phyloP scores from a whole-genome alignment of 1,140 invertebrate genomes.

The Metopolophium dirhodum region DNA sequence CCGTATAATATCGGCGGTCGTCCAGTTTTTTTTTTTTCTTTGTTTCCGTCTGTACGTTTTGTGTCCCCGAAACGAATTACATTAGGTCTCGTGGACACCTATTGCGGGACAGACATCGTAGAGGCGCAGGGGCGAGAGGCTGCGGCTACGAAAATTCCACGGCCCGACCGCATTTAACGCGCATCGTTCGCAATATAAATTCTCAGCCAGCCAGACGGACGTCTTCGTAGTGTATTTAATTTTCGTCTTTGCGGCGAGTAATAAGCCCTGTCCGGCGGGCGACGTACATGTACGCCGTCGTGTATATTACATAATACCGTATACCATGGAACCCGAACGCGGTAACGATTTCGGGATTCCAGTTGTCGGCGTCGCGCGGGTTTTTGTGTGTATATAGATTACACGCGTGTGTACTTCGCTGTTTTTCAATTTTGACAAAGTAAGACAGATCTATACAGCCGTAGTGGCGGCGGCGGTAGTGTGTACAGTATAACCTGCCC shows the following conservation, averaged over 20 bases:
- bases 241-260: neutral
- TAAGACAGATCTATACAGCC: slow-evolving; percentile 29
- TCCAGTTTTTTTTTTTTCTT: neutral
- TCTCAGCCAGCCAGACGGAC: neutral
- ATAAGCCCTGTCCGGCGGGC: no score
- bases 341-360: neutral
- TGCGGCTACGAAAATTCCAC: neutral
- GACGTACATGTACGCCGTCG: neutral
- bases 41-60: neutral
- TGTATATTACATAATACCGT: neutral
- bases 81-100: neutral
- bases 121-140: no score
- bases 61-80: neutral
- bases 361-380: neutral
- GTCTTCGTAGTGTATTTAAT: neutral
- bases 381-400: neutral
- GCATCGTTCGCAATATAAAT: neutral
- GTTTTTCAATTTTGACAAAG: slow-evolving; percentile 54
- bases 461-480: no score
- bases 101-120: neutral
- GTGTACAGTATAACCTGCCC: neutral
- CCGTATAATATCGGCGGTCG: no score
- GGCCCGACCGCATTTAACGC: neutral
- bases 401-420: neutral
- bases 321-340: neutral